Conservation (phyloP, 2,113 vertebrate species). For the Heterocephalus glaber region DNA sequence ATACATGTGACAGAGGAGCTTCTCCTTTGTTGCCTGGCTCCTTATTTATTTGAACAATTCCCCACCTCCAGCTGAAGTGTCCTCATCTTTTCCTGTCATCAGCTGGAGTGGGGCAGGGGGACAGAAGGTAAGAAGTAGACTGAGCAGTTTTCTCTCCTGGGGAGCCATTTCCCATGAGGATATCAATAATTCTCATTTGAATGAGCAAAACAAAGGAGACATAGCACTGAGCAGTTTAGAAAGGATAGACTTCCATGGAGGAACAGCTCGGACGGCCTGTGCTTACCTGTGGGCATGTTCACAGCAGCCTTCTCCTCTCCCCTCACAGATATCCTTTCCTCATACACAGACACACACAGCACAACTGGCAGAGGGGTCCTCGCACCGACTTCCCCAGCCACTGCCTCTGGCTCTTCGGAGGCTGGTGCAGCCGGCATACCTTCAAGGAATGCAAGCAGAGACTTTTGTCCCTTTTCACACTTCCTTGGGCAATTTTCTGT, state of each 20-base stretch:
- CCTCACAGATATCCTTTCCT: accelerated
- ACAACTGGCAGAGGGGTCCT: constrained; percentile 2
- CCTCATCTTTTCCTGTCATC: constrained; percentile 7
- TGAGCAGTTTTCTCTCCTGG: not conserved
- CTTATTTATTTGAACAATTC: constrained; percentile 33
- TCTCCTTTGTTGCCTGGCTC: constrained; percentile 58
- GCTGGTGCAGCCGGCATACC: not conserved
- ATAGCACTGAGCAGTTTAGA: not conserved
- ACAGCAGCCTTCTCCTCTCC: not conserved
- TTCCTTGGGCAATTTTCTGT: constrained; percentile 72
- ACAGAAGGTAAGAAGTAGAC: not conserved
- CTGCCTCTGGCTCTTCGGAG: not conserved
- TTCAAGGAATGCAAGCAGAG: constrained; percentile 65
- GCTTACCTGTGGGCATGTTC: constrained; percentile 37
- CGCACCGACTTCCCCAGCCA: not conserved
- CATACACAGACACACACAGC: accelerated
- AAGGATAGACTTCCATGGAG: constrained; percentile 70
- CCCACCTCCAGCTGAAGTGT: not conserved
- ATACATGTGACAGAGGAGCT: not conserved
- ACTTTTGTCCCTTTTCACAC: constrained; percentile 82
- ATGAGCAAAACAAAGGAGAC: constrained; percentile 75
- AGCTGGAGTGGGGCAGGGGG: not conserved
- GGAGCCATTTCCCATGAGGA: constrained; percentile 73
- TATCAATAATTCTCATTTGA: constrained; percentile 70
- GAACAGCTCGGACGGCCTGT: constrained; percentile 68